Conservation (phyloP, 2,888 invertebrate species). For the Idaea aversata region DNA sequence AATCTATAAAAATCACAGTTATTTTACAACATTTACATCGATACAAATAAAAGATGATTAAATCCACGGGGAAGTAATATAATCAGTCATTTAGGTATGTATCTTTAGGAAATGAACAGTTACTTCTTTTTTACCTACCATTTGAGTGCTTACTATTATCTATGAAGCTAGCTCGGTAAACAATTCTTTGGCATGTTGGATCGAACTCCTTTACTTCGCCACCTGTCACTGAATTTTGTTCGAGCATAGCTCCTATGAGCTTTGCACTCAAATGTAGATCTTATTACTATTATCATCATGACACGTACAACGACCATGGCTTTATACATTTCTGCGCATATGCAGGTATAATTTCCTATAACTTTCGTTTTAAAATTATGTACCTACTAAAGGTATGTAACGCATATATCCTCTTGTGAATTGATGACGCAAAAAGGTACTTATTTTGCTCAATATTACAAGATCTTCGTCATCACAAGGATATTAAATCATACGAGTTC, state of each 20-base stretch:
- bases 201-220: background rate
- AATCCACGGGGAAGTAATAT: background rate
- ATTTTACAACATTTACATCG: slow-evolving; percentile 37
- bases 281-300: background rate
- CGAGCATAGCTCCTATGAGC: no score
- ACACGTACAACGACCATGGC: background rate
- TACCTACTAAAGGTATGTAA: background rate
- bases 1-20: slow-evolving; percentile 56
- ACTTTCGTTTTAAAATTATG: background rate
- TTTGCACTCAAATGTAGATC: no score
- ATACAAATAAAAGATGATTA: slow-evolving; percentile 13
- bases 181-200: background rate
- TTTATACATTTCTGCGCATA: background rate
- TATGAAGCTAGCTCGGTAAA: no score
- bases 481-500: background rate
- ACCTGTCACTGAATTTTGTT: background rate
- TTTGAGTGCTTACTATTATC: no score
- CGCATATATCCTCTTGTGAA: background rate
- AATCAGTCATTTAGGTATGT: slow-evolving; percentile 2
- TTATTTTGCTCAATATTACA: background rate
- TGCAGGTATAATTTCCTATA: no score
- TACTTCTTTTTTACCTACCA: no score
- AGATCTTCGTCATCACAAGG: background rate
- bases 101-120: slow-evolving; percentile 8
- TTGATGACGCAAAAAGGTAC: background rate